Conservation (phyloP, 2,113 vertebrate genomes). For the Speoplatyrhinus poulsoni region DNA sequence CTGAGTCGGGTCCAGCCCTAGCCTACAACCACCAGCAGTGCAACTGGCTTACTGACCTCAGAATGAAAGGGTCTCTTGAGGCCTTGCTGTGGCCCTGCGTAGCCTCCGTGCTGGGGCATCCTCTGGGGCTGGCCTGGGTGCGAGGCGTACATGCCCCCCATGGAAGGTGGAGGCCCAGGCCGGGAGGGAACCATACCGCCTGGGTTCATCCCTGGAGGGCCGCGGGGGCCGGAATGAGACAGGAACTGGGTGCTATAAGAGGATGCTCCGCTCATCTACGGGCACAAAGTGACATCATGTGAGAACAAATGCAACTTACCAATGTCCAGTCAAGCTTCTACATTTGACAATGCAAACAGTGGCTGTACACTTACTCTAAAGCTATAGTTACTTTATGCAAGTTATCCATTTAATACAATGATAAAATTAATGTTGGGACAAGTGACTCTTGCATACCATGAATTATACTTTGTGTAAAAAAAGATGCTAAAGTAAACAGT, state of each 20-base stretch:
- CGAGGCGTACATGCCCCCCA: slow-evolving; percentile 76
- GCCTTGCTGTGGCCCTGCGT: slow-evolving; percentile 81
- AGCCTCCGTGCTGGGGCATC: slow-evolving; percentile 82
- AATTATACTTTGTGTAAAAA: too few species aligned
- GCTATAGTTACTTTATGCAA: too few species aligned
- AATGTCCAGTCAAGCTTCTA: background rate
- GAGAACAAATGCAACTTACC: slow-evolving; percentile 2
- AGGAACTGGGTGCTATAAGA: slow-evolving; percentile 90
- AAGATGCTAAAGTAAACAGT: background rate
- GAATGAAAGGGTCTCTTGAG: slow-evolving; percentile 85
- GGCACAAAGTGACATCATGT: slow-evolving; percentile 30
- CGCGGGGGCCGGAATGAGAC: slow-evolving; percentile 84
- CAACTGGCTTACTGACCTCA: slow-evolving; percentile 77
- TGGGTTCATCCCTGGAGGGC: slow-evolving; percentile 78
- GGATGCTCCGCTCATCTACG: slow-evolving; percentile 86
- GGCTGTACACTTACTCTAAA: too few species aligned
- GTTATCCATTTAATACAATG: too few species aligned
- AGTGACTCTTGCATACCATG: too few species aligned
- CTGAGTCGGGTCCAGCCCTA: too few species aligned
- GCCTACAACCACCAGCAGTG: background rate
- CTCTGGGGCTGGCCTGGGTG: slow-evolving; percentile 81
- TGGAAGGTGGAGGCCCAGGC: slow-evolving; percentile 57
- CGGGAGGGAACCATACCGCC: slow-evolving; percentile 81
- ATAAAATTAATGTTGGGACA: too few species aligned
- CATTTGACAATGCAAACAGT: slow-evolving; percentile 23